Conservation (phyloP, 2,797 vertebrate species). For the Borostomias antarcticus region DNA sequence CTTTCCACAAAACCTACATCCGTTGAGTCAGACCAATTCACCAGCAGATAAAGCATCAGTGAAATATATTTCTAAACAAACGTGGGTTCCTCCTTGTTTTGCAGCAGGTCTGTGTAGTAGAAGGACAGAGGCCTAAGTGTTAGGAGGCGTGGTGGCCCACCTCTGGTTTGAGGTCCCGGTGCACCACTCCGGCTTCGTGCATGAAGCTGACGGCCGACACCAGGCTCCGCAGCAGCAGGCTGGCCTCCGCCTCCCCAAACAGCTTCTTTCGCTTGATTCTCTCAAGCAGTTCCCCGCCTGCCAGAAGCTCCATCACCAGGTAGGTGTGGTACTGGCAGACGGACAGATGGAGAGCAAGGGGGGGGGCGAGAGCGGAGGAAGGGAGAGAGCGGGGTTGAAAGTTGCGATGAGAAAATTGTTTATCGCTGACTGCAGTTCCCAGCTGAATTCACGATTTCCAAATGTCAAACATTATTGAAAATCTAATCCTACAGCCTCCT, state of each 20-base stretch:
- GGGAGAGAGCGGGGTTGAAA: not conserved
- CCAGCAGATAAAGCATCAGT: too few relatives aligned
- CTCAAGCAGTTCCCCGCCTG: constrained; percentile 88
- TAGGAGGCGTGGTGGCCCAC: constrained; percentile 56
- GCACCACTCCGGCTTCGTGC: constrained; percentile 91
- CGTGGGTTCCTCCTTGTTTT: too few relatives aligned
- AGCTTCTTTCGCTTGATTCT: constrained; percentile 88
- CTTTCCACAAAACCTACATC: too few relatives aligned
- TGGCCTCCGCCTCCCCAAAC: constrained; percentile 91
- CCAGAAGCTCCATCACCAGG: constrained; percentile 89
- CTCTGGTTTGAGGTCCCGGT: constrained; percentile 93
- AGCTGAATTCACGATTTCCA: not conserved
- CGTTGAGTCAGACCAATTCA: too few relatives aligned
- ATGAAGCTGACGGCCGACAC: constrained; percentile 91
- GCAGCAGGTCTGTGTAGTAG: not conserved
- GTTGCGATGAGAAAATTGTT: constrained; percentile 2
- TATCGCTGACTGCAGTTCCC: constrained; percentile 1
- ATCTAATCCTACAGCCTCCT: not conserved
- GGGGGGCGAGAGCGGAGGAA: not conserved
- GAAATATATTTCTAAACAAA: too few relatives aligned
- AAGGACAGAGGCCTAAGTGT: not conserved
- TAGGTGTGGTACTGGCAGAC: constrained; percentile 85
- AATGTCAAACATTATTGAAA: constrained; percentile 7
- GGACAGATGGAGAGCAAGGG: not conserved
- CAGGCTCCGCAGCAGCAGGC: constrained; percentile 87